Conservation (phyloP, 2,113 vertebrate species). For the Neolamprologus brichardi region DNA sequence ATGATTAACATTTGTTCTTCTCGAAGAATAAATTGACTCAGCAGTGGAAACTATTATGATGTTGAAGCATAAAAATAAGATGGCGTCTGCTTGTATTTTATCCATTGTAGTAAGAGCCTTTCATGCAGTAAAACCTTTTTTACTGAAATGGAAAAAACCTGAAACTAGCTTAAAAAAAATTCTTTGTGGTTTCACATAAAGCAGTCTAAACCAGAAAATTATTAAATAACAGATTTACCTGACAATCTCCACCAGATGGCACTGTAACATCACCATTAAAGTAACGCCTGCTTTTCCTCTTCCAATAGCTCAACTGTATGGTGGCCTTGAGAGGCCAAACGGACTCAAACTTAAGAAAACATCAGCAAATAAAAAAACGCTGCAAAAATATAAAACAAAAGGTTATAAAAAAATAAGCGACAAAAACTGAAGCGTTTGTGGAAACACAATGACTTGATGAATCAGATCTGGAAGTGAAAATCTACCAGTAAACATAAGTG, state of each 20-base stretch:
- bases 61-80: background rate
- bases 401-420: accelerated
- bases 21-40: background rate
- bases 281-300: background rate
- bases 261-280: background rate
- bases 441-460: background rate
- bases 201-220: background rate
- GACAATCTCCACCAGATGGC: slow-evolving; percentile 21
- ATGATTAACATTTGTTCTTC: background rate
- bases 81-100: background rate
- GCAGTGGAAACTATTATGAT: background rate
- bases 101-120: background rate
- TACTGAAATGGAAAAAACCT: background rate
- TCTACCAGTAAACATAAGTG: background rate
- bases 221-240: background rate
- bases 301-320: background rate
- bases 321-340: background rate
- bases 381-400: background rate
- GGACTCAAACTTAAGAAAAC: background rate
- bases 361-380: background rate
- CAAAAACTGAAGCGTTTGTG: background rate
- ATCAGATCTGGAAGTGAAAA: background rate
- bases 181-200: background rate
- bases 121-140: background rate
- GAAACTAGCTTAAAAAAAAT: background rate